Percentiles rank a stretch among this genome's conserved stretches.
Evolutionary conservation across 2,888 invertebrate genomes (phyloP).

Genomic region (Pasiphila rectangulata): DNA sequence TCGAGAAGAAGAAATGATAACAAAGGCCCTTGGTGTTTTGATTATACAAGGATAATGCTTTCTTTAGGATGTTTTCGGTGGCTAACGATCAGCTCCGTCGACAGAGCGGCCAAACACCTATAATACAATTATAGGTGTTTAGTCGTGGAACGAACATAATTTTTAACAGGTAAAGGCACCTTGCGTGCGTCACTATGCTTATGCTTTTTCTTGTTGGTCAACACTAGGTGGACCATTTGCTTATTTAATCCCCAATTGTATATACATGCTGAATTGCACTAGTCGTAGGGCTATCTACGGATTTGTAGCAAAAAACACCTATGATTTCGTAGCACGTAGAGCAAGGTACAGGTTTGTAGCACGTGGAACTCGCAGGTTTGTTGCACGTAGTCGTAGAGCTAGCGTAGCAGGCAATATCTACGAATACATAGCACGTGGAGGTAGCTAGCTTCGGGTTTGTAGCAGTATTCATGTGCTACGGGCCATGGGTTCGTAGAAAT

Average conservation of each 20-base stretch:
- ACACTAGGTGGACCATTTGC: too few species aligned
- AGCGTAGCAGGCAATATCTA: too few species aligned
- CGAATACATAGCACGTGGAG: slow-evolving; percentile 6
- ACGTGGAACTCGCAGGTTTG: background rate
- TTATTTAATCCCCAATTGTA: too few species aligned
- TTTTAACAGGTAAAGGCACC: too few species aligned
- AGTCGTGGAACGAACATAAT: too few species aligned
- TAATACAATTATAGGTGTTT: too few species aligned
- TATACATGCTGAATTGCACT: too few species aligned
- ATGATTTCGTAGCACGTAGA: slow-evolving; percentile 2
- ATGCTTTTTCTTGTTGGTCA: too few species aligned
- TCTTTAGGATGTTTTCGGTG: slow-evolving; percentile 11
- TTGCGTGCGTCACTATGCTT: too few species aligned
- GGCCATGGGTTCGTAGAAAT: slow-evolving; percentile 4
- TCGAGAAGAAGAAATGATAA: too few species aligned
- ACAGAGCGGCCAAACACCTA: too few species aligned
- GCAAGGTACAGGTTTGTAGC: background rate
- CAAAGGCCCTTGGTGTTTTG: slow-evolving; percentile 13
- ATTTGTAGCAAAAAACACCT: background rate
- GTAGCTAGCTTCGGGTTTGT: background rate
- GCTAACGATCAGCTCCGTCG: slow-evolving; percentile 3
- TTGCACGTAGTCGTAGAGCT: background rate
- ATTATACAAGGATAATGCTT: slow-evolving; percentile 16
- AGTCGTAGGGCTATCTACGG: background rate
- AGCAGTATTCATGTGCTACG: background rate